Base-by-base conservation (phyloP, 2,113 vertebrate genomes). In the Corydoras sp. region DNA sequence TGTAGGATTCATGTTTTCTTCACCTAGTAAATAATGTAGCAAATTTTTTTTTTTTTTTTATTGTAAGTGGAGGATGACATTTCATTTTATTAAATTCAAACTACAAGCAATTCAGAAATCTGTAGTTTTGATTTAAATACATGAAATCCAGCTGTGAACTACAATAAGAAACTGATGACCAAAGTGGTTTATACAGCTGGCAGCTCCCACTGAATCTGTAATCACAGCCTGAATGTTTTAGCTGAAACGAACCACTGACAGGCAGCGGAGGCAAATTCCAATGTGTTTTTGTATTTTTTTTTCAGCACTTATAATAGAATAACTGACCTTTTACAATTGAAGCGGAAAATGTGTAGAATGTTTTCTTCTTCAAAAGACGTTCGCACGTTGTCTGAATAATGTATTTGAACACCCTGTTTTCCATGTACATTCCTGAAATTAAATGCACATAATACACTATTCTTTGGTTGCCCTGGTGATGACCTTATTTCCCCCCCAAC, bases 231-330 rank as follows among this genome's bases (percentile, higher is more conserved):
- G 74, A 49, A 54, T 51, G 79, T 56, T 67, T 77, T 79, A 72
- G 55, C 76, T 77, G 71, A 64, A 70, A 62, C 83, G 72, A 83
- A 84, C 81, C 82, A 85, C 83, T 82, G 75, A 72, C 43, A 10
- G 54, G 73, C 64, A n/a, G 81, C 77, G 75, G 14, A 50, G 8
- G 10, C 5, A 3, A 43, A 55, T 43, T 71, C 55, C 53, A 56
- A 79, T 48, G 72, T 75, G 10, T 61, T 4, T 31, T 29, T 51
- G 3, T 76, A 51, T 76, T 58, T 72, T 48, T 65, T 70, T 67
- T 60, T 84, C 84, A 83, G 81, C 82, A 86, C 80, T 86, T 43
- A 43, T 0, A 24, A 24, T 24, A 24, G 18, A 24, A 8, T 43
- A 43, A 43, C 35, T 43, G 35, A 4, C 35, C 7, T 43, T 80